These are phyloP conservation scores for Chymomyza caudatula DNA, from an alignment of 2,888 invertebrate species.

Conservation along the genomic window DNA sequence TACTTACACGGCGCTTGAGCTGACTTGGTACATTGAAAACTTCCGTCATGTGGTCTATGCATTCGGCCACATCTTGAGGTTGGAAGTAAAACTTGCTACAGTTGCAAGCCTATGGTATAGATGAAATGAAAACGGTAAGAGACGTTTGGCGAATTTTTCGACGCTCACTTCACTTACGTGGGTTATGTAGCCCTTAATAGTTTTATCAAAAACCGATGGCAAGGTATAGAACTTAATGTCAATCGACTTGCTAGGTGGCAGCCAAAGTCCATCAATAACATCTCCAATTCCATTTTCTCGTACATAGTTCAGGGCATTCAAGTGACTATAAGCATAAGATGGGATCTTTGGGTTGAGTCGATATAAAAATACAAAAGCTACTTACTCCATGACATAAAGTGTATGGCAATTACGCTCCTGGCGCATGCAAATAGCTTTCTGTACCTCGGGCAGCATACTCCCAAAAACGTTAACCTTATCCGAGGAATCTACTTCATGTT, in stretches of 20 bases:
- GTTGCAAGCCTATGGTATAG: slow-evolving; percentile 64
- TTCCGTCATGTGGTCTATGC: slow-evolving; percentile 74
- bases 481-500: slow-evolving; percentile 38
- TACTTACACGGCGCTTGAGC: slow-evolving; percentile 52
- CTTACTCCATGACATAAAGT: slow-evolving; percentile 75
- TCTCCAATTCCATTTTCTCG: slow-evolving; percentile 69
- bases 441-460: slow-evolving; percentile 84
- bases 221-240: slow-evolving; percentile 81
- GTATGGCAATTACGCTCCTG: slow-evolving; percentile 77
- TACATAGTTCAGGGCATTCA: slow-evolving; percentile 79
- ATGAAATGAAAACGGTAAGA: not conserved
- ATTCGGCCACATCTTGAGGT: slow-evolving; percentile 62
- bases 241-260: slow-evolving; percentile 55
- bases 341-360: rapidly evolving
- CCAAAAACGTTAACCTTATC: slow-evolving; percentile 79
- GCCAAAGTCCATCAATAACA: slow-evolving; percentile 64
- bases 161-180: slow-evolving; percentile 77
- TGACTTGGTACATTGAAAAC: slow-evolving; percentile 74
- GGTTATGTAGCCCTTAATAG: slow-evolving; percentile 78
- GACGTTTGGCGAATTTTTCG: not conserved
- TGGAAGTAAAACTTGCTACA: slow-evolving; percentile 77
- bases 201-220: slow-evolving; percentile 80
- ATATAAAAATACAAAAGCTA: slow-evolving; percentile 6
- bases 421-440: slow-evolving; percentile 85
- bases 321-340: slow-evolving; percentile 75